Evolutionary conservation across 2,888 invertebrate genomes (phyloP).

Genomic region (Aphidius colemani): DNA sequence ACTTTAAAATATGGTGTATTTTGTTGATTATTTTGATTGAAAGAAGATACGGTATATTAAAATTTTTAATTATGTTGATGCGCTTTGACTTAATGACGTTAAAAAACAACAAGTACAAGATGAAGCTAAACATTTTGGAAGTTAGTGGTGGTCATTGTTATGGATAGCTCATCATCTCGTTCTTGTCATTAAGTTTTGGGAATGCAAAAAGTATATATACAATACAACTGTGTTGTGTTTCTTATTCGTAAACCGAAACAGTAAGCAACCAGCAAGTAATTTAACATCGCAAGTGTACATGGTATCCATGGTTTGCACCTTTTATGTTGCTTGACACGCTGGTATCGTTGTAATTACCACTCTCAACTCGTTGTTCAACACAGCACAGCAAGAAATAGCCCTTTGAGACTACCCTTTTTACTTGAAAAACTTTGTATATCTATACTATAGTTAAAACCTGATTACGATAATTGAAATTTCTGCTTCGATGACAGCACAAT

Average conservation of each 20-base stretch:
- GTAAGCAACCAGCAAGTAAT: constrained; percentile 11
- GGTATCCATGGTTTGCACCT: constrained; percentile 17
- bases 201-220: constrained; percentile 20
- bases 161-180: background rate
- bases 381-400: constrained; percentile 16
- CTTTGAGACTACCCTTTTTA: constrained; percentile 3
- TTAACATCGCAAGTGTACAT: background rate
- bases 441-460: constrained; percentile 14
- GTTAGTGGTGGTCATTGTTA: background rate
- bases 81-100: background rate
- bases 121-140: background rate
- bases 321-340: constrained; percentile 6
- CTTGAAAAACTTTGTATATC: background rate
- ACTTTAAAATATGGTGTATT: too few species aligned
- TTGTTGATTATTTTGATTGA: too few species aligned
- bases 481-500: background rate
- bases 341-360: constrained; percentile 16
- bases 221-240: constrained; percentile 6
- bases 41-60: too few species aligned
- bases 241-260: constrained; percentile 13
- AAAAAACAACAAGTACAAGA: background rate
- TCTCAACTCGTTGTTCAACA: constrained; percentile 6
- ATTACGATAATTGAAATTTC: constrained; percentile 25
- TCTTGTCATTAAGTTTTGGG: constrained; percentile 20
- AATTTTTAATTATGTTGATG: too few species aligned